Conservation (phyloP, 2,888 invertebrate genomes). For the Habrosyne pyritoides region DNA sequence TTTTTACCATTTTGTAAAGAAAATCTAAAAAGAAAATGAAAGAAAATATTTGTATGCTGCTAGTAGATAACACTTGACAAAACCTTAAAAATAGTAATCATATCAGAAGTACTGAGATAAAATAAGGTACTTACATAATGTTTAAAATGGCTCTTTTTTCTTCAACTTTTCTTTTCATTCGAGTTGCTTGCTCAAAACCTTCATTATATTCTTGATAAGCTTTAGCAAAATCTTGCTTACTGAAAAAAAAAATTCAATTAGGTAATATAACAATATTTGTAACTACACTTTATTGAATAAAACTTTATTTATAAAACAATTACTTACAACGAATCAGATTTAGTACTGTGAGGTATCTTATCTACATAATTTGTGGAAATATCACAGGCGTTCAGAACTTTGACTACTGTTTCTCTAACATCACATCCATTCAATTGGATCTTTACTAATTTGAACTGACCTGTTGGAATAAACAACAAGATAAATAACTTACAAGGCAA, state of each 20-base stretch:
- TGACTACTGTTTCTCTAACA: slow-evolving; percentile 88
- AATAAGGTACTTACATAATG: slow-evolving; percentile 59
- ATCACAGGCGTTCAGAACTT: slow-evolving; percentile 90
- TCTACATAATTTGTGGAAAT: slow-evolving; percentile 94
- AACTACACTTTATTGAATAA: not conserved
- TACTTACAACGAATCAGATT: slow-evolving; percentile 53
- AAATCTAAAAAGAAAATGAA: too few species aligned
- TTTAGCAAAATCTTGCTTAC: slow-evolving; percentile 53
- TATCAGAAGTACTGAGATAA: slow-evolving; percentile 1
- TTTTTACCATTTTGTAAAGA: too few species aligned
- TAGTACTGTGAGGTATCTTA: slow-evolving; percentile 81
- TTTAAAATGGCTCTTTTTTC: slow-evolving; percentile 64
- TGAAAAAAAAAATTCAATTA: slow-evolving; percentile 29
- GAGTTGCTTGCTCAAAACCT: slow-evolving; percentile 63
- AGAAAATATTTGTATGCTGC: too few species aligned
- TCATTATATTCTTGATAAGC: slow-evolving; percentile 62
- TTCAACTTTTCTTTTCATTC: slow-evolving; percentile 66
- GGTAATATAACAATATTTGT: not conserved
- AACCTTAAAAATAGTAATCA: not conserved
- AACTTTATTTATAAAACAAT: slow-evolving; percentile 8
- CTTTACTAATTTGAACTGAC: slow-evolving; percentile 88
- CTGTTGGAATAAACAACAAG: slow-evolving; percentile 68
- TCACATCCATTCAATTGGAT: slow-evolving; percentile 87
- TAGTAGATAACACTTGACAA: too few species aligned
- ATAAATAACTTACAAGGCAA: not conserved